phyloP scores from a whole-genome alignment of 2,113 vertebrate species.

The Elaphurus davidianus region DNA sequence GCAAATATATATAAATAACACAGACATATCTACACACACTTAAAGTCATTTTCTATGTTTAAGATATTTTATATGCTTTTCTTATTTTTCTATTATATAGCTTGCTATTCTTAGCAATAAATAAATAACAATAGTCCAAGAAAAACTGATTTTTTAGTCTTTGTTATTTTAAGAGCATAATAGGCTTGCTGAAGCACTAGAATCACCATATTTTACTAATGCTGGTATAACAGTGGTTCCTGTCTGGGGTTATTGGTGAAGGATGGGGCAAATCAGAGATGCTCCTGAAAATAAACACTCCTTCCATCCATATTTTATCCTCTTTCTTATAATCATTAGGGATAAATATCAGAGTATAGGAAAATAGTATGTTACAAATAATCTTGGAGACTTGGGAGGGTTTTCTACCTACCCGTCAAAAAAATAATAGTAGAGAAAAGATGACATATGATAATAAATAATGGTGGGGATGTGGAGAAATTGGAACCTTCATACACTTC shows the following conservation, averaged over 20 bases:
- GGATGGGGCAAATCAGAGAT: not conserved
- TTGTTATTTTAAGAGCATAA: constrained; percentile 18
- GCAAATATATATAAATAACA: not conserved
- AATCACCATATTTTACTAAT: not conserved
- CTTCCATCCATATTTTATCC: not conserved
- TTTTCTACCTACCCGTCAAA: not conserved
- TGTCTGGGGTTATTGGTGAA: not conserved
- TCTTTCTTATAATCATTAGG: not conserved
- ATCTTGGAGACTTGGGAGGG: constrained; percentile 7
- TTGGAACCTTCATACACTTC: not conserved
- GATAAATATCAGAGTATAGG: not conserved
- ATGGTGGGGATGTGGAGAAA: not conserved
- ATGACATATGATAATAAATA: not conserved
- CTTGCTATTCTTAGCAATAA: not conserved
- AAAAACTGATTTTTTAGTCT: not conserved
- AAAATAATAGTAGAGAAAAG: not conserved
- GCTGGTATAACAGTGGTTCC: not conserved
- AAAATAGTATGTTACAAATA: not conserved
- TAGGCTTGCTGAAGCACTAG: not conserved
- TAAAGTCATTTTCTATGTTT: not conserved
- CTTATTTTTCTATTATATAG: not conserved
- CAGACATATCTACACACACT: not conserved
- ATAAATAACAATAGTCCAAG: not conserved
- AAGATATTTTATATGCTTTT: not conserved
- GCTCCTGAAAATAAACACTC: not conserved